Conservation (phyloP, 64 coral and sea anemone genomes). For the Pachyseris speciosa region DNA sequence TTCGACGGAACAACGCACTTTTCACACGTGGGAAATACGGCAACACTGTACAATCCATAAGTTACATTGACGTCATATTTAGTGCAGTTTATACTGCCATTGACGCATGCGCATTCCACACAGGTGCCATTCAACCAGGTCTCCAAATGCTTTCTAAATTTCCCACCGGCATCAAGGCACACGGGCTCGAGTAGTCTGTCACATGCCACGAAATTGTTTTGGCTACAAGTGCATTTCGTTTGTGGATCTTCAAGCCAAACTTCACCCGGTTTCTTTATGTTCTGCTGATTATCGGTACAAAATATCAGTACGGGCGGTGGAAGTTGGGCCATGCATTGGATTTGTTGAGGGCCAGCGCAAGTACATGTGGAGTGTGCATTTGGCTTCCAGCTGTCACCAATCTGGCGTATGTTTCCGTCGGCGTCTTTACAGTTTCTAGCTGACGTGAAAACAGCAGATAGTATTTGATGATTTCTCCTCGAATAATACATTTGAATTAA, state of each 20-base stretch:
- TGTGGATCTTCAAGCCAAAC: neutral
- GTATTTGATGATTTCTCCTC: too few species aligned
- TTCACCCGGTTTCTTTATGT: neutral
- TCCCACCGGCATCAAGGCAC: neutral
- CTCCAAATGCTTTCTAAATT: neutral
- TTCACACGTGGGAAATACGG: neutral
- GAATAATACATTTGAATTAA: neutral
- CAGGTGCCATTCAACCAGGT: constrained; percentile 14
- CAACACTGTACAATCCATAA: neutral
- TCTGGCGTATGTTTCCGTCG: neutral
- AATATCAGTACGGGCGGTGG: neutral
- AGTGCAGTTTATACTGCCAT: constrained; percentile 17
- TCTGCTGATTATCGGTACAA: neutral
- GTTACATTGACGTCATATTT: neutral
- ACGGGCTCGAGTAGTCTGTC: neutral
- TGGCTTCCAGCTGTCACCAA: neutral
- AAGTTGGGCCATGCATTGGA: neutral
- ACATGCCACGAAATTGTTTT: neutral
- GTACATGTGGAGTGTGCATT: neutral
- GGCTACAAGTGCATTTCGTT: neutral
- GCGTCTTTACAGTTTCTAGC: neutral
- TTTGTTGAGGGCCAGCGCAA: neutral
- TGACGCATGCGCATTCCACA: constrained; percentile 8
- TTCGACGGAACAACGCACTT: neutral
- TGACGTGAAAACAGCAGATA: neutral